Base-by-base conservation (phyloP, 1,140 invertebrate species). In the Drosophila rhopaloa region DNA sequence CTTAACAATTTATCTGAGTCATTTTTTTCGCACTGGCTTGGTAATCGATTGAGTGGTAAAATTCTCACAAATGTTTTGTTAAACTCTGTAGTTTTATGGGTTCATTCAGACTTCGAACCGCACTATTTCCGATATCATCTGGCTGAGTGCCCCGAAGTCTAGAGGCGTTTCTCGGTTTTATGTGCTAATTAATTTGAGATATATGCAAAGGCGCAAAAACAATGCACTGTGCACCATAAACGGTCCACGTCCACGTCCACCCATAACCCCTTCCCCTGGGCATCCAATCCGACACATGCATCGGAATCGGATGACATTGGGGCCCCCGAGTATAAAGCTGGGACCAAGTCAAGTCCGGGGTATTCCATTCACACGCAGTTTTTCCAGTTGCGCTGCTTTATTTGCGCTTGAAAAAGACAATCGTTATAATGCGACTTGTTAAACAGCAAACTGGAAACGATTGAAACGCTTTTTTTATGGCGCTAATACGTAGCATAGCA, bases 361-460 rank as follows among this genome's bases (percentile, higher is more conserved):
- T 61, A 62, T 62, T 65, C 27, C 62, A 73, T 81, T 81, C 79
- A 81, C 56, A 76, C 70, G 71, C 63, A 78, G 75, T 78, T 78
- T 78, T 78, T 71, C 76, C 71, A 73, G 70, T 73, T 73, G 47
- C 68, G 32, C 70, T 72, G 68, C 66, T 46, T 66, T 47, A 37
- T 48, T 62, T 67, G 46, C 63, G 43, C 37, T 29, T 65, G 66
- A 40, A 59, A 70, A 70, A 71, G 67, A 71, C 67, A 71, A 71
- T 70, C 62, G 43, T 32, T 47, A 55, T 46, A 70, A 24, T 14
- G 37, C 43, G 57, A 67, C 65, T 65, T 51, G 65, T 53, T 68
- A 27, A 66, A 32, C 60, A 41, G 47, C 35, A 47, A 70, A 71
- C 65, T 71, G 66, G 68, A 71, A 71, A 57, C 66, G 19, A 24